phyloP scores from a whole-genome alignment of 2,113 vertebrate genomes.

The Electrona antarctica region DNA sequence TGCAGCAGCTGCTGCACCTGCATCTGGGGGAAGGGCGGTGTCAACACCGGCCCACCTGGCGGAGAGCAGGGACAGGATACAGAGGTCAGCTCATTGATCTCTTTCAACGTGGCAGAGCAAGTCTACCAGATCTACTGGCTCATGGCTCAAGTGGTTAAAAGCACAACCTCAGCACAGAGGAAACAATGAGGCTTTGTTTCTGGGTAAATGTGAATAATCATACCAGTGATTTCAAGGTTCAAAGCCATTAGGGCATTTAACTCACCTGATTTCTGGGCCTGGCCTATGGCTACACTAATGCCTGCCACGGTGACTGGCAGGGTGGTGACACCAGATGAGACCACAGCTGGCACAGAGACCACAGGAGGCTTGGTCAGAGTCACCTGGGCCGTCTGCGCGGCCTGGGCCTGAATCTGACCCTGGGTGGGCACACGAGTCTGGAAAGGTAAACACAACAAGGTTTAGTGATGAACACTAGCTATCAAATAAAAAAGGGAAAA shows the following conservation, averaged over 20 bases:
- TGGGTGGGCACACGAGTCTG: conserved; percentile 85
- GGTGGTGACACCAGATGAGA: conserved; percentile 88
- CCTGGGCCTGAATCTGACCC: conserved; percentile 83
- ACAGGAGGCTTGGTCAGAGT: conserved; percentile 89
- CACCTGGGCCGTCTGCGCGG: conserved; percentile 85
- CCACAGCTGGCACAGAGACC: conserved; percentile 87
- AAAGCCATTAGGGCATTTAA: not conserved
- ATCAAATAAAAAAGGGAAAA: too few species aligned
- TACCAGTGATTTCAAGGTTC: too few species aligned
- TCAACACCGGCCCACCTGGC: conserved; percentile 83
- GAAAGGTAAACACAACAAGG: not conserved
- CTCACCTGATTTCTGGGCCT: conserved; percentile 84
- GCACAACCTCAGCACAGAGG: too few species aligned
- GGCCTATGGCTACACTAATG: conserved; percentile 87
- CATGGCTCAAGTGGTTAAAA: too few species aligned
- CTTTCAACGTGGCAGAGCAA: too few species aligned
- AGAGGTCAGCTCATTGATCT: not conserved
- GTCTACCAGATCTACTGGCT: too few species aligned
- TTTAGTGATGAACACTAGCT: not conserved
- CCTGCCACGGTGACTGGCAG: conserved; percentile 87
- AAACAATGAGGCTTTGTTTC: too few species aligned
- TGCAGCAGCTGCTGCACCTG: conserved; percentile 78
- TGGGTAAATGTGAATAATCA: too few species aligned
- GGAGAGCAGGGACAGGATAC: not conserved
- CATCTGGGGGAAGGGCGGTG: conserved; percentile 77